Evolutionary conservation across 1,140 invertebrate species (phyloP), one percentile per base, ranked within the genome.

Genomic region (Drosophila punjabiensis): DNA sequence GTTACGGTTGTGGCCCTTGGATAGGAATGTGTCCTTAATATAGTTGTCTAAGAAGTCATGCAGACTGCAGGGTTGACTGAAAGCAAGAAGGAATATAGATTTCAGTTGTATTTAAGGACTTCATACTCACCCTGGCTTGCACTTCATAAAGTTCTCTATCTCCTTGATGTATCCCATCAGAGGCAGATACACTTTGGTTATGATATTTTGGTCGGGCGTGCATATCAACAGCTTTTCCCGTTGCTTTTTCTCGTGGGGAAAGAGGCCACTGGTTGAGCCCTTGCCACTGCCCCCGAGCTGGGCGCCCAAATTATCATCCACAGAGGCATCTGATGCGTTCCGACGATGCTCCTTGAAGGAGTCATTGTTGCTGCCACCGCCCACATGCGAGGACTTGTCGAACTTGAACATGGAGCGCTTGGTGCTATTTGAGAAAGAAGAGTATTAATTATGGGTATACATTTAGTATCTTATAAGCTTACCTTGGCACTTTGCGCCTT

Each of bases 11-110:
- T 95, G 95, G 70, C 95, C 95, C 68, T 95, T 94, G 45, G 95
- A 95, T 28, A 96, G 92, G 91, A 95, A 96, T 55, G 94, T 95
- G 83, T 97, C 96, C 88, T 96, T 95, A 6, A 97, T 95, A 88
- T 97, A 97, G 81, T 96, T 95, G 32, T 95, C 95, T 48, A 98
- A 94, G 92, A 97, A 98, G 63, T 95, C 95, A 84, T 97, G 95
- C 43, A 98, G 94, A 35, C 95, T 95, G 88, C 95, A 96, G 48
- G 94, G 94, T 89, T 94, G 92, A 13, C 83, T 87, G 82, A 32
- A 50, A 63, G 41, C 13, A 30, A 0, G 16, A 10, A 24, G 13
- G 9, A 32, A 63, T 20, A 20, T 16, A 10, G 20, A 18, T 30
- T 41, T 24, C 11, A 39, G 1, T 10, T 1, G 4, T 5, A 5